Base-by-base conservation (phyloP, 2,797 vertebrate genomes). In the Clarias fuscus region DNA sequence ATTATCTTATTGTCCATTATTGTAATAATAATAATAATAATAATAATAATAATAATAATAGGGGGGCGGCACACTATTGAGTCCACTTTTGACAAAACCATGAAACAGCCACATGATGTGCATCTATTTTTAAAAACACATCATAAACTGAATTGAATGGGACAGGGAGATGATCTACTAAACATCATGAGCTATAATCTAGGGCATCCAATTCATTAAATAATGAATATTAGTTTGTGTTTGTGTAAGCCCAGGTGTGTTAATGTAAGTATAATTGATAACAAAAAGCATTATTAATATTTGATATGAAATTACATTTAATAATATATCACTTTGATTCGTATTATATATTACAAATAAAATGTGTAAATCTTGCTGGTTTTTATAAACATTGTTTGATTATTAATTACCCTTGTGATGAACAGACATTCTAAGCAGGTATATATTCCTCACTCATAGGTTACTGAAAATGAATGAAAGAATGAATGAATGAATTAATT, bases 1-100 rank as follows among this genome's bases (percentile, higher is more conserved):
- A 48, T 48, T 48, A 48, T 48, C 11, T 48, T 48, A 48, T 48
- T 48, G 10, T 94, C 94, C 95, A 91, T 91, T 91, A 93, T 93
- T 77, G 90, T 88, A 90, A 88, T 84, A 37, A 77, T 58, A 82
- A 81, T 27, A 18, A 48, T 27, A 27, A 81, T 27, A 43, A 43
- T 5, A 48, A 73, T 15, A 73, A 71, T 48, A 37, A 37, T 37
- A 4, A 37, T 37, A 4, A 4, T 37, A 37, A 37, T 37, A 37
- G 4, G 4, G 37, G 3, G 37, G 37, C 3, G 37, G 37, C 37
- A 43, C 40, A 43, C 48, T 11, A 11, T 11, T 48, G 48, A 30
- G 7, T 18, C 48, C 48, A 53, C 48, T 56, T 75, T 27, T 15
- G 2, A 18, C n/a, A 56, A 75, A 13, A 20, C 14, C 56, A 59